Evolutionary conservation across 2,888 invertebrate genomes (phyloP).

Genomic region (Apeira syringaria): DNA sequence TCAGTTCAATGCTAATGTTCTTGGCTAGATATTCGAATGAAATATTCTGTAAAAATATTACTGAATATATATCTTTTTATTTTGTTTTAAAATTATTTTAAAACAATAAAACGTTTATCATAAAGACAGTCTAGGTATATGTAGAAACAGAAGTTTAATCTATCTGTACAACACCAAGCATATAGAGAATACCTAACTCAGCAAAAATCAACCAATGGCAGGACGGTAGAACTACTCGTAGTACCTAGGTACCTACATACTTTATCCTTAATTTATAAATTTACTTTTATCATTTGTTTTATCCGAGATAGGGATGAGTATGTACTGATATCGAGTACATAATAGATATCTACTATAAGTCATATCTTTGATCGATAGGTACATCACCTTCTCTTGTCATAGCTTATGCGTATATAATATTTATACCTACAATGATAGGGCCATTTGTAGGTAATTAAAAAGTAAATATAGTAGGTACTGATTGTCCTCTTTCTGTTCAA

Average conservation of each 20-base stretch:
- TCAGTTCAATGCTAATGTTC: too few species aligned
- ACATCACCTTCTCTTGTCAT: not conserved
- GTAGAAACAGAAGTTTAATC: too few species aligned
- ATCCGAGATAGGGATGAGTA: conserved; percentile 17
- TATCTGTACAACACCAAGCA: too few species aligned
- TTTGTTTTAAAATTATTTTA: too few species aligned
- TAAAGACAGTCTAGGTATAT: not conserved
- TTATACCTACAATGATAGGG: not conserved
- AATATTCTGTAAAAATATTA: too few species aligned
- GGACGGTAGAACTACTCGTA: not conserved
- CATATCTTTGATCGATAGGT: not conserved
- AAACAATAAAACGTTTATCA: too few species aligned
- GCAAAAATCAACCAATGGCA: not conserved
- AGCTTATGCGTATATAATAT: not conserved
- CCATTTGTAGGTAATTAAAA: too few species aligned
- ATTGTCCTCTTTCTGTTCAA: too few species aligned
- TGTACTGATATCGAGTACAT: conserved; percentile 18
- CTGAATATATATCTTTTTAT: too few species aligned
- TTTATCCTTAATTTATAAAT: not conserved
- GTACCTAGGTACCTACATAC: not conserved
- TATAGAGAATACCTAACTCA: not conserved
- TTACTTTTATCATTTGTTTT: conserved; percentile 21
- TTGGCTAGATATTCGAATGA: too few species aligned
- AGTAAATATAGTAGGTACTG: too few species aligned
- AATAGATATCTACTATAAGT: conserved; percentile 8